Conservation (phyloP, 2,888 invertebrate genomes). For the Gari tellinella region DNA sequence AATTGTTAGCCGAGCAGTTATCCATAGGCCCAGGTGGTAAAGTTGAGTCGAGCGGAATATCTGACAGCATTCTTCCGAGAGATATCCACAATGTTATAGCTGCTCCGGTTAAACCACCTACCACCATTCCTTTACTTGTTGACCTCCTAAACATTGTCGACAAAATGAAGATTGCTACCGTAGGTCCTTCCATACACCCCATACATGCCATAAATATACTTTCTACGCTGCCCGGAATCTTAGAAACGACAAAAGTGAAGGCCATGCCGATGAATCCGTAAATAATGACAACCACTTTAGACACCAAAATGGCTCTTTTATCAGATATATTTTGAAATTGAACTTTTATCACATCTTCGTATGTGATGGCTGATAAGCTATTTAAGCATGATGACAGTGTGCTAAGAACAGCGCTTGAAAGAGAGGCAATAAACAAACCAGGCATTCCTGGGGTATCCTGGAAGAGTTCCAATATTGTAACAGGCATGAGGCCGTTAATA, state of each 20-base stretch:
- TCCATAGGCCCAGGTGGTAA: conserved; percentile 29
- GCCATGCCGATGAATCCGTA: conserved; percentile 26
- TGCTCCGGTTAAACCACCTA: conserved; percentile 25
- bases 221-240: conserved; percentile 13
- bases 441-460: conserved; percentile 46
- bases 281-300: conserved; percentile 14
- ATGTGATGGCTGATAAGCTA: conserved; percentile 31
- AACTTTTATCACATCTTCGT: conserved; percentile 24
- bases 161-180: conserved; percentile 26
- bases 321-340: conserved; percentile 8
- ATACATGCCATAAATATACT: conserved; percentile 20
- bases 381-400: conserved; percentile 38
- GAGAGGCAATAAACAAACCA: conserved; percentile 39
- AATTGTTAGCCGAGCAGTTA: conserved; percentile 2
- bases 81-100: conserved; percentile 13
- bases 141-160: conserved; percentile 20
- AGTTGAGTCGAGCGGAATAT: conserved; percentile 5
- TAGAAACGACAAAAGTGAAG: conserved; percentile 19
- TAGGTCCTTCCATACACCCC: conserved; percentile 36
- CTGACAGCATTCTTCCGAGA: conserved; percentile 23
- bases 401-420: conserved; percentile 49
- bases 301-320: conserved; percentile 6
- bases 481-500: conserved; percentile 33
- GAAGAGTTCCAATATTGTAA: conserved; percentile 25
- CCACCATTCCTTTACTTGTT: conserved; percentile 37